phyloP scores from a whole-genome alignment of 1,140 invertebrate species.

The Laupala kohalensis region DNA sequence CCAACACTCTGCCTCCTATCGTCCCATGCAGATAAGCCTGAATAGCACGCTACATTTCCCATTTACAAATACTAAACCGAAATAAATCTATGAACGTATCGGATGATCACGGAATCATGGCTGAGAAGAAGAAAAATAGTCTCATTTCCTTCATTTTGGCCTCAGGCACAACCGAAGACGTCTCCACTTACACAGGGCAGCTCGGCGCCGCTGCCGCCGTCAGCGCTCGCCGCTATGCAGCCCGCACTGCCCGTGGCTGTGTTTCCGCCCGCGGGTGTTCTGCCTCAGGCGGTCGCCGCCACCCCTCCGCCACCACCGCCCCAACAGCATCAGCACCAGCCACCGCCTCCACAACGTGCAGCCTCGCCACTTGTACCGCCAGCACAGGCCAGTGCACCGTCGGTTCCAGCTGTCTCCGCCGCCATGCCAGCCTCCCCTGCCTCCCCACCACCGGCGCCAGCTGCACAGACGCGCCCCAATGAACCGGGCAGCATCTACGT shows the following conservation, averaged over 20 bases:
- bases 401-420: not conserved
- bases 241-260: constrained; percentile 56
- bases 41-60: too few species aligned
- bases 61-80: too few species aligned
- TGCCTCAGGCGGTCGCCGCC: not conserved
- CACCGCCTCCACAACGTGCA: not conserved
- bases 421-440: not conserved
- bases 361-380: not conserved
- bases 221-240: constrained; percentile 38
- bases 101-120: too few species aligned
- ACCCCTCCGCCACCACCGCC: constrained; percentile 26
- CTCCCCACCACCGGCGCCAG: constrained; percentile 2
- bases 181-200: not conserved
- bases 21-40: too few species aligned
- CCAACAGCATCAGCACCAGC: constrained; percentile 30
- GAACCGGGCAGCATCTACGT: constrained; percentile 20
- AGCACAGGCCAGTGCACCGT: not conserved
- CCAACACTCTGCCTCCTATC: too few species aligned
- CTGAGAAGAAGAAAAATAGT: too few species aligned
- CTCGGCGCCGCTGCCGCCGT: constrained; percentile 31
- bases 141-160: too few species aligned
- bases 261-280: constrained; percentile 39
- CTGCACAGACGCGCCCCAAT: constrained; percentile 13
- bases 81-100: too few species aligned
- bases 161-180: not conserved